Evolutionary conservation across 2,888 invertebrate genomes (phyloP), one percentile per base, ranked within the genome.

Genomic region (Nemotelus nigrinus): DNA sequence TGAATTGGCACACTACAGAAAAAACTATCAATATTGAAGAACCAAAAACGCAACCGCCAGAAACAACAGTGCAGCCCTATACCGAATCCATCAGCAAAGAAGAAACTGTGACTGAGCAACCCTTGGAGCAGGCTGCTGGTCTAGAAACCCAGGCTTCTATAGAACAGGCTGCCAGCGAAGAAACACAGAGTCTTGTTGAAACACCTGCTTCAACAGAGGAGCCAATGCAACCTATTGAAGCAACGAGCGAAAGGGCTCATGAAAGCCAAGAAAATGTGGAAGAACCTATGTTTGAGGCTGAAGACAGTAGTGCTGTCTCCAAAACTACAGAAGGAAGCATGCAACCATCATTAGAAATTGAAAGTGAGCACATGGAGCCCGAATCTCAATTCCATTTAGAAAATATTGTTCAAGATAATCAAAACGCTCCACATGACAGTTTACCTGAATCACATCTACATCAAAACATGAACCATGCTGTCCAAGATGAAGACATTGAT

Each of bases 201-300:
- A 1, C 1, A 5, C 50, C 5, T 50, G 1, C 60, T n/a, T 44
- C 44, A 1, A 10, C 47, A 4, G 68, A 63, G 44, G 60, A 60
- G 44, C 44, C 57, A 7, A 63, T 55, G 47, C 53, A 63, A 43
- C 50, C 48, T 3, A 39, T 48, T 25, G 60, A 77, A 60, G 43
- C 50, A 1, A 57, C 57, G 25, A 44, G 8, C 3, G 25, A 65
- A 45, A 44, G 47, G 47, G 4, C 55, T 2, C 4, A 53, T n/a
- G 47, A 53, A 6, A 3, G 8, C 0, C 44, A 8, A 50, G 10
- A 44, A 41, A 68, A 64, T 6, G 4, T 25, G 8, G 25, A 60
- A 39, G 55, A 72, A 60, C 74, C 74, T 6, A 63, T 74, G 63
- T 74, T 74, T 48, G 41, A n/a, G 41, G 63, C 74, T 3, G 47